Evolutionary conservation across 1,140 invertebrate genomes (phyloP).

Genomic region (Drosophila trapezifrons): DNA sequence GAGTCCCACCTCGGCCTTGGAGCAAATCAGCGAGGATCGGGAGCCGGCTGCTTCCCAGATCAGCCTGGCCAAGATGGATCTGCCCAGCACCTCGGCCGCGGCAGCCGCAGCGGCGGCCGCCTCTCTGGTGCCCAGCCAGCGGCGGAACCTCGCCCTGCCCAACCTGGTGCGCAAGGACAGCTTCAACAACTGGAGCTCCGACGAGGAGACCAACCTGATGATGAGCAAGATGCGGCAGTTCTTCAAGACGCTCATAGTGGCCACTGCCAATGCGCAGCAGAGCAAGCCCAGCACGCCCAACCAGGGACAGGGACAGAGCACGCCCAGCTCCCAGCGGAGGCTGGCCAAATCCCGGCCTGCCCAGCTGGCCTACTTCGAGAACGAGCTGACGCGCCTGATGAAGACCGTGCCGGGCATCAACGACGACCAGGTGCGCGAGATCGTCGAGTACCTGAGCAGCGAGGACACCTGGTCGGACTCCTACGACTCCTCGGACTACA

Average conservation of each 20-base stretch:
- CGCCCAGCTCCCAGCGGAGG: constrained; percentile 85
- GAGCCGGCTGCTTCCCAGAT: constrained; percentile 62
- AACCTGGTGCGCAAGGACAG: constrained; percentile 90
- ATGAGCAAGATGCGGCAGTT: constrained; percentile 97
- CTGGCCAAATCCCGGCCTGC: constrained; percentile 87
- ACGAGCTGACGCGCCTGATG: constrained; percentile 94
- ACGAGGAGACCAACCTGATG: constrained; percentile 97
- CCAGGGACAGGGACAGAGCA: constrained; percentile 81
- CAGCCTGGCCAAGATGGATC: constrained; percentile 69
- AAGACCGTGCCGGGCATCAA: constrained; percentile 95
- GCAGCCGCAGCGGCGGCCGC: not conserved
- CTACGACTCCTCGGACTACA: constrained; percentile 95
- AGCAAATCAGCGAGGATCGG: constrained; percentile 78
- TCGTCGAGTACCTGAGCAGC: constrained; percentile 95
- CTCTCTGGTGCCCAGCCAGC: constrained; percentile 7
- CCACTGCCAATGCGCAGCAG: constrained; percentile 86
- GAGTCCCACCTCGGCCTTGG: constrained; percentile 65
- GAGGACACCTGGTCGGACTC: constrained; percentile 97
- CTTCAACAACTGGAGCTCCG: constrained; percentile 96
- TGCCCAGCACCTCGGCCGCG: constrained; percentile 55
- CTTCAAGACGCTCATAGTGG: constrained; percentile 93
- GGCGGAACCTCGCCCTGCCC: constrained; percentile 66
- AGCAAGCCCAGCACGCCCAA: constrained; percentile 84
- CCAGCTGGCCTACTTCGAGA: constrained; percentile 94
- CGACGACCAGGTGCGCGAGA: constrained; percentile 94